These are phyloP conservation scores for Pygoscelis antarcticus DNA, from an alignment of 2,113 vertebrate genomes.

Conservation along the genomic window DNA sequence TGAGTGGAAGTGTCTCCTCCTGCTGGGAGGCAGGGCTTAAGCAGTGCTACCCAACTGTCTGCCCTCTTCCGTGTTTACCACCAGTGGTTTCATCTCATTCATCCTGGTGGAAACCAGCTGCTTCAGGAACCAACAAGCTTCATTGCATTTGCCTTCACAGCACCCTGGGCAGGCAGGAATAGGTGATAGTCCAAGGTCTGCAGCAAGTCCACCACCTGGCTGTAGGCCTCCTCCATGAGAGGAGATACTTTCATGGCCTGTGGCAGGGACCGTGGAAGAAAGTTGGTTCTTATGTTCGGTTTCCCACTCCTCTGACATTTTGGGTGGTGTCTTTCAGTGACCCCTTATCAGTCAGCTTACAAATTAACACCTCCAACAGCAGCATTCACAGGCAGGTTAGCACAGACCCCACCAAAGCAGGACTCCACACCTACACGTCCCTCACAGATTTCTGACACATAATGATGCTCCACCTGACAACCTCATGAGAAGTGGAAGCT, in stretches of 20 bases:
- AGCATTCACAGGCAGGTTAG: not conserved
- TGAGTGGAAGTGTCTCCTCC: not conserved
- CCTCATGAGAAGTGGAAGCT: not conserved
- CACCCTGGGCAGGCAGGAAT: not conserved
- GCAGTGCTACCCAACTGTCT: fast-evolving
- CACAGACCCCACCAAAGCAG: fast-evolving
- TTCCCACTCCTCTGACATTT: not conserved
- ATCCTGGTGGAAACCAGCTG: not conserved
- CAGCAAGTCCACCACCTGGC: not conserved
- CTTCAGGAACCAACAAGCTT: not conserved
- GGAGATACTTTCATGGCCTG: not conserved
- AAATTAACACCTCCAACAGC: not conserved
- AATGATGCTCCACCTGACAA: not conserved
- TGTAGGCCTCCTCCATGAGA: not conserved
- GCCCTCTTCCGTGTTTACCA: not conserved
- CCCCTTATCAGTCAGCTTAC: not conserved
- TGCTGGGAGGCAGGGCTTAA: not conserved
- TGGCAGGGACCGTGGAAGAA: not conserved
- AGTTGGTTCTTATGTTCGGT: fast-evolving
- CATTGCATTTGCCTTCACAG: not conserved
- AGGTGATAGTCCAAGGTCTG: not conserved
- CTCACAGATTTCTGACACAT: not conserved
- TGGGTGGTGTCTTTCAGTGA: not conserved
- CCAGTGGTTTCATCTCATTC: not conserved
- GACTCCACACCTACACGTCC: fast-evolving